These are phyloP conservation scores for Gobiocypris rarus DNA, from an alignment of 2,113 vertebrate species.

Conservation along the genomic window DNA sequence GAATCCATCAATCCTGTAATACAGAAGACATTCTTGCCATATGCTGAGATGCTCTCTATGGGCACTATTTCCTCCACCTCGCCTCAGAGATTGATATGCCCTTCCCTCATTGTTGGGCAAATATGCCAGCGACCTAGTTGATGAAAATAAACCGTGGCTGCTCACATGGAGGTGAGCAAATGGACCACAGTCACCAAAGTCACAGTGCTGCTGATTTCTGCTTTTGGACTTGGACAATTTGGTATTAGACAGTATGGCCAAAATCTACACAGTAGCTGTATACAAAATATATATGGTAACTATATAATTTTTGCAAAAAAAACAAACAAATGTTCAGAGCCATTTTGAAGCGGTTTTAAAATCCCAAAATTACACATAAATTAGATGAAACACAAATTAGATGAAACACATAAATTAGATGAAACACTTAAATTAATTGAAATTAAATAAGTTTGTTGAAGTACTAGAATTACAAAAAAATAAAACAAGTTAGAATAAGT, in stretches of 20 bases:
- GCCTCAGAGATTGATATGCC: slow-evolving; percentile 61
- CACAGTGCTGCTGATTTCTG: slow-evolving; percentile 33
- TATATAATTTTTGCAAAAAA: no score
- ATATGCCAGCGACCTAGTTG: slow-evolving; percentile 75
- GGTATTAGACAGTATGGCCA: neutral
- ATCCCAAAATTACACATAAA: no score
- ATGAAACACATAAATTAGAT: no score
- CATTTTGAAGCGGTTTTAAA: no score
- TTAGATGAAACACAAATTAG: no score
- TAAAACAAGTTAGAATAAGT: no score
- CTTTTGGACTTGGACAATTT: neutral
- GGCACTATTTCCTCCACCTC: slow-evolving; percentile 1
- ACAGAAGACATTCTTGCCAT: neutral
- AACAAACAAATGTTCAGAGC: no score
- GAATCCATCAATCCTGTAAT: neutral
- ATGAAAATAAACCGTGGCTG: slow-evolving; percentile 75
- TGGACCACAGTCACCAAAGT: slow-evolving; percentile 58
- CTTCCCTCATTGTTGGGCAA: slow-evolving; percentile 70
- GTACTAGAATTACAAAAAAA: no score
- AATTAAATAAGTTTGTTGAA: no score
- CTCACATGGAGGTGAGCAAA: slow-evolving; percentile 55
- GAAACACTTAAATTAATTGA: no score
- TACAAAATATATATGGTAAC: no score
- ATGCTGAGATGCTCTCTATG: neutral
- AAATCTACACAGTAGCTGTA: neutral